phyloP scores from a whole-genome alignment of 2,888 invertebrate species.

The Tipula helvola region DNA sequence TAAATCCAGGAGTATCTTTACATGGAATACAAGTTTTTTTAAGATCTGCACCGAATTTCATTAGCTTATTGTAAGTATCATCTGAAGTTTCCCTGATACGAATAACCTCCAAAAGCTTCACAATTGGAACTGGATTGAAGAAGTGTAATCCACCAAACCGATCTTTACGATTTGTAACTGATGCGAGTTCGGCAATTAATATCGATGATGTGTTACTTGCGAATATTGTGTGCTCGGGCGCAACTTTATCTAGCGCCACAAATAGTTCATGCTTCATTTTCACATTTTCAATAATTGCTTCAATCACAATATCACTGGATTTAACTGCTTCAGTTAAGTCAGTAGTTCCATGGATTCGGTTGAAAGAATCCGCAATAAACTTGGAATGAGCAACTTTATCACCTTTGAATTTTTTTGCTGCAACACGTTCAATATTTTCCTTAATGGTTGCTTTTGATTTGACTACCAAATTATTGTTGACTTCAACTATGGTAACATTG shows the following conservation, averaged over 20 bases:
- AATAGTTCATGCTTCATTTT: conserved; percentile 65
- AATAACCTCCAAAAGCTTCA: conserved; percentile 78
- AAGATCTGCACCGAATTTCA: conserved; percentile 68
- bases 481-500: conserved; percentile 68
- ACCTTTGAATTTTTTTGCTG: conserved; percentile 59
- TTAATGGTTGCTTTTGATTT: conserved; percentile 61
- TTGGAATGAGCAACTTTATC: conserved; percentile 50
- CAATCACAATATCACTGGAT: conserved; percentile 63
- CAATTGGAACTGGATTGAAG: conserved; percentile 52
- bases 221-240: conserved; percentile 62
- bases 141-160: no score
- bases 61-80: conserved; percentile 55
- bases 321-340: conserved; percentile 48
- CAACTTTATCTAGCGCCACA: conserved; percentile 52
- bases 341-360: conserved; percentile 47
- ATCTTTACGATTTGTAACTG: conserved; percentile 25
- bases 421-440: conserved; percentile 28
- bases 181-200: conserved; percentile 68
- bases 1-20: conserved; percentile 78
- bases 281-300: conserved; percentile 78
- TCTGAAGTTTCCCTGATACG: conserved; percentile 63
- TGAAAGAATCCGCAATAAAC: conserved; percentile 50
- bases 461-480: conserved; percentile 53
- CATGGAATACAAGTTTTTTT: conserved; percentile 78
- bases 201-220: conserved; percentile 85